Percentiles rank a stretch among this genome's conserved stretches.
Conservation (phyloP, 2,888 invertebrate genomes). For the Ethmia dodecea region DNA sequence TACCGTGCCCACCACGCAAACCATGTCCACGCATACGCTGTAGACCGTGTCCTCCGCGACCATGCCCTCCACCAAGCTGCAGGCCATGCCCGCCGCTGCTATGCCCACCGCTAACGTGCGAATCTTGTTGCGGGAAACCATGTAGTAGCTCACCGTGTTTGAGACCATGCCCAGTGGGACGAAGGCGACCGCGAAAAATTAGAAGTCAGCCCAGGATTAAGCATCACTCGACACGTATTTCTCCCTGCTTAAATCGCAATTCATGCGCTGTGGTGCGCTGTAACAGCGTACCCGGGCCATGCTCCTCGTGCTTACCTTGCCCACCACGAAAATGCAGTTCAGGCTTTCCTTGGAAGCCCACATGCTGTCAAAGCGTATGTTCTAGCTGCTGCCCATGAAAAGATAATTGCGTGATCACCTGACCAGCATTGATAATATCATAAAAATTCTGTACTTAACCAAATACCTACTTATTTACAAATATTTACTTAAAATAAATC, state of each 20-base stretch:
- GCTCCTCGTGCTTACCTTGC: conserved; percentile 25
- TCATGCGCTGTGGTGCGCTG: conserved; percentile 51
- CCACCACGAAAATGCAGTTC: conserved; percentile 30
- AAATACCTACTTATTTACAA: too few relatives aligned
- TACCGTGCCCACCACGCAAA: conserved; percentile 11
- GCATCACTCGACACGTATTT: conserved; percentile 41
- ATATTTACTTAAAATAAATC: too few relatives aligned
- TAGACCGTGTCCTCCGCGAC: conserved; percentile 14
- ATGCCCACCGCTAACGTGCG: conserved; percentile 10
- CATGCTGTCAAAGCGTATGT: neutral
- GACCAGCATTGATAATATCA: too few relatives aligned
- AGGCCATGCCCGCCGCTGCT: conserved; percentile 17
- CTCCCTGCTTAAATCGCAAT: conserved; percentile 55
- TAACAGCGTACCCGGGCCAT: conserved; percentile 46
- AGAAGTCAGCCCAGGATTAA: conserved; percentile 49
- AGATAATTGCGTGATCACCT: too few relatives aligned
- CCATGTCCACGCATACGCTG: conserved; percentile 12
- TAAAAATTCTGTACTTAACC: too few relatives aligned
- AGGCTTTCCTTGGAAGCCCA: neutral
- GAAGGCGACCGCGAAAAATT: conserved; percentile 31
- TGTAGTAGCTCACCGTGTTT: conserved; percentile 51
- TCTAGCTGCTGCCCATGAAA: neutral
- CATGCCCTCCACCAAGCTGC: conserved; percentile 16
- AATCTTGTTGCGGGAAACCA: conserved; percentile 18
- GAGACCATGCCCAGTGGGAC: conserved; percentile 48